Evolutionary conservation across 1,140 invertebrate species (phyloP).

Genomic region (Formica selysi): DNA sequence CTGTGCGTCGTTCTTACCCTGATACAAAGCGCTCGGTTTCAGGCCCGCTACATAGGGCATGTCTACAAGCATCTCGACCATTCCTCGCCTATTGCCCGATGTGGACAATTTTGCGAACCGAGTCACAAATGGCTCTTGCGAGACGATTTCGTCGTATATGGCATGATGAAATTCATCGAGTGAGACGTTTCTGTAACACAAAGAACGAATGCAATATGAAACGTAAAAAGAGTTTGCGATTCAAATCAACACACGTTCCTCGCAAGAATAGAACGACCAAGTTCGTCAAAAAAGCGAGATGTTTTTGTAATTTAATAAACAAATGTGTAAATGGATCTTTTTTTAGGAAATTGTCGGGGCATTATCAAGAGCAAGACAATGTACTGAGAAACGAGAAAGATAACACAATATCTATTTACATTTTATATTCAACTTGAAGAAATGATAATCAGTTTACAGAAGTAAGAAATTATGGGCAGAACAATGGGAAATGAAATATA

Average conservation of each 20-base stretch:
- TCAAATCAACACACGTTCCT: not conserved
- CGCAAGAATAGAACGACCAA: not conserved
- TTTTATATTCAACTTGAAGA: not conserved
- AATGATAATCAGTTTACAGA: conserved; percentile 4
- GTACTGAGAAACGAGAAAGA: not conserved
- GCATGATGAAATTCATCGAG: conserved; percentile 59
- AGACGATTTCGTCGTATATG: conserved; percentile 32
- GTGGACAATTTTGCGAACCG: conserved; percentile 74
- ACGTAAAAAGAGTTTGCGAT: not conserved
- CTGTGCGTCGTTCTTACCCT: conserved; percentile 76
- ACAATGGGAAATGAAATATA: not conserved
- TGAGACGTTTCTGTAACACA: conserved; percentile 47
- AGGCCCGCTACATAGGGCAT: conserved; percentile 70
- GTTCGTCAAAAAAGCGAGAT: conserved; percentile 13
- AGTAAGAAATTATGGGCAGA: not conserved
- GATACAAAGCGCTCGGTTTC: conserved; percentile 71
- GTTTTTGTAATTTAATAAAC: not conserved
- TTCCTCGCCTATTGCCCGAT: conserved; percentile 75
- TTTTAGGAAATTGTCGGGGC: not conserved
- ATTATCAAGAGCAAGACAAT: not conserved
- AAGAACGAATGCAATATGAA: not conserved
- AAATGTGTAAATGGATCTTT: not conserved
- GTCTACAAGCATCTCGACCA: conserved; percentile 79
- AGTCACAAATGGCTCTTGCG: conserved; percentile 50
- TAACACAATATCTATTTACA: not conserved